These are phyloP conservation scores for Cynoglossus semilaevis DNA, from an alignment of 2,113 vertebrate genomes.

Conservation along the genomic window DNA sequence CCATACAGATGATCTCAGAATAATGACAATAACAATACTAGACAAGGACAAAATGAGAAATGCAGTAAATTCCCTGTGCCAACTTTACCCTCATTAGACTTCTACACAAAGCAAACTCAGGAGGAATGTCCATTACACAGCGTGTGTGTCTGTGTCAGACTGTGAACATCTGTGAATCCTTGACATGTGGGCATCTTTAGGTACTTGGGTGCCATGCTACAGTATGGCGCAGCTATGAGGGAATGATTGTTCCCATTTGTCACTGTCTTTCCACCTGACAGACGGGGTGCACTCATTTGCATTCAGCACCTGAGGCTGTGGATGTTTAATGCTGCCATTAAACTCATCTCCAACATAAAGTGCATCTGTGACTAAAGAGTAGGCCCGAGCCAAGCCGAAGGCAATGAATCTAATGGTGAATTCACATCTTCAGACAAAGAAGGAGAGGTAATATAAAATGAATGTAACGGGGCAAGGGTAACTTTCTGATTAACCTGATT, in stretches of 20 bases:
- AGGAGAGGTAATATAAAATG: slow-evolving; percentile 47
- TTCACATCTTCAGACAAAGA: slow-evolving; percentile 50
- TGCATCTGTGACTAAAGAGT: slow-evolving; percentile 73
- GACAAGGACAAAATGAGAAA: slow-evolving; percentile 1
- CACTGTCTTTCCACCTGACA: slow-evolving; percentile 61
- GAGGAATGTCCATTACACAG: slow-evolving; percentile 7
- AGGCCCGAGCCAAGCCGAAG: slow-evolving; percentile 60
- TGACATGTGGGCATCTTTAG: not conserved
- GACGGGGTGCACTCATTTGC: slow-evolving; percentile 63
- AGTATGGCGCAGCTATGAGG: slow-evolving; percentile 24
- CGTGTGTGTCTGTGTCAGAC: not conserved
- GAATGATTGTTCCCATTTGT: slow-evolving; percentile 57
- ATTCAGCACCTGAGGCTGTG: slow-evolving; percentile 67
- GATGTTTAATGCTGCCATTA: slow-evolving; percentile 72
- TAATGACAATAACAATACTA: slow-evolving; percentile 38
- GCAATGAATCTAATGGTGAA: slow-evolving; percentile 61
- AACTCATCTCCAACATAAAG: slow-evolving; percentile 69
- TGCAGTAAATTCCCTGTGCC: slow-evolving; percentile 14
- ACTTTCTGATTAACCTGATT: slow-evolving; percentile 56
- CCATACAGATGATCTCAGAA: slow-evolving; percentile 19
- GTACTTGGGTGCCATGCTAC: slow-evolving; percentile 17
- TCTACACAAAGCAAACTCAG: slow-evolving; percentile 39
- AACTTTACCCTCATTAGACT: slow-evolving; percentile 36
- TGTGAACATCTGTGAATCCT: slow-evolving; percentile 11
- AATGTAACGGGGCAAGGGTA: slow-evolving; percentile 47